Evolutionary conservation across 2,797 vertebrate genomes (phyloP).

Genomic region (Mormyrops boulengeri): DNA sequence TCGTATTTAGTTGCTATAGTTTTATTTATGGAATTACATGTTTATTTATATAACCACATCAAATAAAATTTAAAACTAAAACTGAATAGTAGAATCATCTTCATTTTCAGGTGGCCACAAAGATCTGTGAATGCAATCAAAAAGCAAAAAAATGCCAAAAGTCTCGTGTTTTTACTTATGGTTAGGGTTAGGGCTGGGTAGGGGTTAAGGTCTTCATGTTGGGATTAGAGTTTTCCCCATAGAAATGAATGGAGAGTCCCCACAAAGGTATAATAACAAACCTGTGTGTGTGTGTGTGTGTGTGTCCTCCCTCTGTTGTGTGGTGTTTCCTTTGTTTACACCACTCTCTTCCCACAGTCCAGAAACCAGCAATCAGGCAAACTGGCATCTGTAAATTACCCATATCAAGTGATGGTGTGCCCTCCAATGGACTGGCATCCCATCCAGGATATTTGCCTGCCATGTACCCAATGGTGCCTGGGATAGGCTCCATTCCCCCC

Average conservation of each 20-base stretch:
- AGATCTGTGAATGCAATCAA: neutral
- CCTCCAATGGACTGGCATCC: neutral
- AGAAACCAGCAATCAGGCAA: neutral
- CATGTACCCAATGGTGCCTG: neutral
- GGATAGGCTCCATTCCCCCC: neutral
- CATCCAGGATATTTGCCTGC: neutral
- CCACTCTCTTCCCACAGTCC: neutral
- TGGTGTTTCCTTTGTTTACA: neutral
- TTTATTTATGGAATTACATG: neutral
- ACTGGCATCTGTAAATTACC: neutral
- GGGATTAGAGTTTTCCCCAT: neutral
- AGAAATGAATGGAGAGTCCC: neutral
- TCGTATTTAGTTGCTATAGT: neutral
- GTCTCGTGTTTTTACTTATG: neutral
- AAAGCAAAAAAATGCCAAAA: neutral
- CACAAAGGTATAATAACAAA: neutral
- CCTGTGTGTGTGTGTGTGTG: neutral
- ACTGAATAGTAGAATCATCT: neutral
- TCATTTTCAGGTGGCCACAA: neutral
- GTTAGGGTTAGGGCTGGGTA: neutral
- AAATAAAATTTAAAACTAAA: neutral
- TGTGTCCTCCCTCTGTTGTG: neutral
- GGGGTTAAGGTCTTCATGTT: neutral
- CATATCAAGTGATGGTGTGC: neutral
- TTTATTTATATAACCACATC: neutral